Conservation (phyloP, 1,140 invertebrate genomes). For the Megalopta genalis region DNA sequence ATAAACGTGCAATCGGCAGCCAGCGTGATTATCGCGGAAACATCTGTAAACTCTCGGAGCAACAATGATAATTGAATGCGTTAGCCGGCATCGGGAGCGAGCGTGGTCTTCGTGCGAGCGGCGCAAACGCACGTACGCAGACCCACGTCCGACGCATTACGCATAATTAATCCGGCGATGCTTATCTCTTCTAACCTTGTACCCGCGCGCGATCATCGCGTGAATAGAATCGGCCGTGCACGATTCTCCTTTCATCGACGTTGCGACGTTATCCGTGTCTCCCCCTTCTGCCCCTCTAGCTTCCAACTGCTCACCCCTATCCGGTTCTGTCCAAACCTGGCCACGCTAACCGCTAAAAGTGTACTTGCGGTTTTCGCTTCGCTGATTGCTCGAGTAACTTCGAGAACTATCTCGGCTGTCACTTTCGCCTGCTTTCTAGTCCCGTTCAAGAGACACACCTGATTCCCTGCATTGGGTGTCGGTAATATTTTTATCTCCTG, state of each 20-base stretch:
- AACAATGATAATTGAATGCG: conserved; percentile 72
- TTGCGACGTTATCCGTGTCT: not conserved
- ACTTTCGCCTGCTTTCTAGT: too few relatives aligned
- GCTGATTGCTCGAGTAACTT: conserved; percentile 2
- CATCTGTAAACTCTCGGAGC: conserved; percentile 59
- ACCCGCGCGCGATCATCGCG: conserved; percentile 50
- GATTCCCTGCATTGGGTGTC: too few relatives aligned
- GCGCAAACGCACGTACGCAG: conserved; percentile 2
- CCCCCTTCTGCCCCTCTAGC: not conserved
- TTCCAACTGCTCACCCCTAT: too few relatives aligned
- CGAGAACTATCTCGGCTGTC: not conserved
- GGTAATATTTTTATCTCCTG: too few relatives aligned
- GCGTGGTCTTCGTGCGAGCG: not conserved
- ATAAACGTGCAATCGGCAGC: conserved; percentile 59
- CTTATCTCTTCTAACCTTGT: conserved; percentile 63
- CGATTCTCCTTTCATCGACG: conserved; percentile 61
- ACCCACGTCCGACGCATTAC: conserved; percentile 63
- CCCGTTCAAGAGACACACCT: too few relatives aligned
- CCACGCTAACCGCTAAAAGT: too few relatives aligned
- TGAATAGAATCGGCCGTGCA: conserved; percentile 59
- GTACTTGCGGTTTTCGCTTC: too few relatives aligned
- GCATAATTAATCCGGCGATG: conserved; percentile 72
- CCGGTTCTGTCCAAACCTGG: too few relatives aligned
- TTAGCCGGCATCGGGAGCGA: conserved; percentile 11
- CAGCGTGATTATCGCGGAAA: conserved; percentile 69